Evolutionary conservation across 2,797 vertebrate species (phyloP).

Genomic region (Carcharodon carcharias): DNA sequence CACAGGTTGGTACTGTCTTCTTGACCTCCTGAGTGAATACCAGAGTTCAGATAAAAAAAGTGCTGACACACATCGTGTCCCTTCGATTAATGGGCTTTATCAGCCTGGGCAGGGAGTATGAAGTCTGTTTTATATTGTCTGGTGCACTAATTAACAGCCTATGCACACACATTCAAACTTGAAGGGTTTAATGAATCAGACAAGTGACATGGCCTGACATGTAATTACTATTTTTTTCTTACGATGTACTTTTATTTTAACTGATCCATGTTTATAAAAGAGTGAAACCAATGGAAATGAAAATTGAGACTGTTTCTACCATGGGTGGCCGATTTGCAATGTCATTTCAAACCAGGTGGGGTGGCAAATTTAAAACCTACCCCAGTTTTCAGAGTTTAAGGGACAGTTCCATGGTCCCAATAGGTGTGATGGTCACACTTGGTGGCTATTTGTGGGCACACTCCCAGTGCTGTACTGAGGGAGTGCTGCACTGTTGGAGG

Average conservation of each 20-base stretch:
- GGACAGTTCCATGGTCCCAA: background rate
- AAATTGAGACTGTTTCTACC: background rate
- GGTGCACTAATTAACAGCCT: background rate
- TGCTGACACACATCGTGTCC: slow-evolving; percentile 4
- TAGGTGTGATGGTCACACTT: background rate
- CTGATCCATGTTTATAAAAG: background rate
- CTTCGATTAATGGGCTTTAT: slow-evolving; percentile 5
- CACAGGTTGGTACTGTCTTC: slow-evolving; percentile 44
- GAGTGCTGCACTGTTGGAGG: background rate
- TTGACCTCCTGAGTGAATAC: background rate
- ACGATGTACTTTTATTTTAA: background rate
- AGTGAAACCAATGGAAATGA: background rate
- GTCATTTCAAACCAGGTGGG: background rate
- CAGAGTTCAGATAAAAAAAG: background rate
- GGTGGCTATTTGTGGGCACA: background rate
- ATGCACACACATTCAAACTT: background rate
- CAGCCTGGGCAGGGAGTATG: background rate
- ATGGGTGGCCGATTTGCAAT: background rate
- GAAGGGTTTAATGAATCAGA: background rate
- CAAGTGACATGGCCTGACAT: background rate
- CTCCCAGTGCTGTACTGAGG: too few relatives aligned
- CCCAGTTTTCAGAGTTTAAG: background rate
- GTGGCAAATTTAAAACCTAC: background rate
- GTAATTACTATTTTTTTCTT: background rate
- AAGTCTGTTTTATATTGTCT: slow-evolving; percentile 21